Percentiles rank a stretch among this genome's conserved stretches.
phyloP scores from a whole-genome alignment of 2,888 invertebrate species.

The Diarsia rubi region DNA sequence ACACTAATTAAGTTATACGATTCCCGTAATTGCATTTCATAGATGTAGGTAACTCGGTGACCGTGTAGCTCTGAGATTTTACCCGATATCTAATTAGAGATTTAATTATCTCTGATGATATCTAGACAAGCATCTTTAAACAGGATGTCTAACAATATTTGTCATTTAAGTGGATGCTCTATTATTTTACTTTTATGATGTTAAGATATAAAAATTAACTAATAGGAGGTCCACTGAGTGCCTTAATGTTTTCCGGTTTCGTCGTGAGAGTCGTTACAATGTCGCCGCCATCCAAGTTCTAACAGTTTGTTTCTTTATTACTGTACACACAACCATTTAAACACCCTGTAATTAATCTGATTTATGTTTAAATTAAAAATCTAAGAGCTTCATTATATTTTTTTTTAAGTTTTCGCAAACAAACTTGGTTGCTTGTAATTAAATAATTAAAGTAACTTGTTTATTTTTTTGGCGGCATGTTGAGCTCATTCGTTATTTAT shows the following conservation, averaged over 20 bases:
- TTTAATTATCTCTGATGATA: conserved; percentile 45
- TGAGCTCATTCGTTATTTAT: conserved; percentile 28
- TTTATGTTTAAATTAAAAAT: conserved; percentile 70
- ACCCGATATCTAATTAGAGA: conserved; percentile 47
- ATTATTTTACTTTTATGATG: conserved; percentile 56
- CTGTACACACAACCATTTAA: conserved; percentile 67
- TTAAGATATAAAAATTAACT: conserved; percentile 61
- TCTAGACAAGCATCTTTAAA: conserved; percentile 41
- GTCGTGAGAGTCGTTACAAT: conserved; percentile 66
- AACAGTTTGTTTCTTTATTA: conserved; percentile 70
- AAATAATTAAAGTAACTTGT: conserved; percentile 57
- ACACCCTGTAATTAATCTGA: conserved; percentile 71
- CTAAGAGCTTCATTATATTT: conserved; percentile 55
- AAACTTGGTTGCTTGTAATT: conserved; percentile 56
- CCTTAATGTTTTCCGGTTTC: conserved; percentile 74
- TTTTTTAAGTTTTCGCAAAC: conserved; percentile 50
- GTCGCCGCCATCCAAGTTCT: conserved; percentile 63
- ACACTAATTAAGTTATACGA: conserved; percentile 52
- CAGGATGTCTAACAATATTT: conserved; percentile 63
- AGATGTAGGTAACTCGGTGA: conserved; percentile 51
- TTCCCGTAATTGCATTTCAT: conserved; percentile 50
- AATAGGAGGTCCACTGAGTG: conserved; percentile 59
- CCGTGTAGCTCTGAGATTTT: conserved; percentile 41
- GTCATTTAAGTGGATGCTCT: conserved; percentile 54
- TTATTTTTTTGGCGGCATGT: conserved; percentile 44